Evolutionary conservation across 2,888 invertebrate genomes (phyloP).

Genomic region (Byasa hedistus): DNA sequence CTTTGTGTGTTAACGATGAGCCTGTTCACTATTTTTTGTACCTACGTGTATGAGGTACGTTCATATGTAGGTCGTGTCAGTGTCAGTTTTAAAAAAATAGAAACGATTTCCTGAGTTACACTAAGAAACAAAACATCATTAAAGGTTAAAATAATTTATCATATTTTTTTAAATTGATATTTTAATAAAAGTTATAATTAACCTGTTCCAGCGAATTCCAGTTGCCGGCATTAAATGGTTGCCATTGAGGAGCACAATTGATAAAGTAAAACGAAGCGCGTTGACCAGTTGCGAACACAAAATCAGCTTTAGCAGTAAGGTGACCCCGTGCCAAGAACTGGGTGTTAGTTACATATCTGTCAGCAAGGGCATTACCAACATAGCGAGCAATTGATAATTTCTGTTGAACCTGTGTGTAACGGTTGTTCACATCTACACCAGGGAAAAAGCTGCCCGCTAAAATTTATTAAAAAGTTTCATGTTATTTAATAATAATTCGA

Average conservation of each 20-base stretch:
- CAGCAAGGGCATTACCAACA: constrained; percentile 57
- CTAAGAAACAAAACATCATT: too few relatives aligned
- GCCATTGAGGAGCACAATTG: constrained; percentile 82
- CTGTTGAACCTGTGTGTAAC: constrained; percentile 63
- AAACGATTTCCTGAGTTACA: too few relatives aligned
- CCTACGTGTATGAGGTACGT: too few relatives aligned
- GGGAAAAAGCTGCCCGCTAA: constrained; percentile 74
- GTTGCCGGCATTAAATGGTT: constrained; percentile 73
- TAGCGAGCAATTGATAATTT: constrained; percentile 50
- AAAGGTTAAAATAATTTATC: too few relatives aligned
- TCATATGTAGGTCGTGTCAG: too few relatives aligned
- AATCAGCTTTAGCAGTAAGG: constrained; percentile 76
- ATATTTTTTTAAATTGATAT: too few relatives aligned
- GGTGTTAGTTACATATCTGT: constrained; percentile 66
- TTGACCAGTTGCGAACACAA: constrained; percentile 74
- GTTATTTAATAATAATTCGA: neutral
- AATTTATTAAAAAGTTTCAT: constrained; percentile 26
- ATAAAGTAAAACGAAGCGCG: constrained; percentile 78
- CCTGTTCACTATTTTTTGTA: too few relatives aligned
- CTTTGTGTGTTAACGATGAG: too few relatives aligned
- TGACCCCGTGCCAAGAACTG: constrained; percentile 80
- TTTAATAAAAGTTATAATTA: neutral
- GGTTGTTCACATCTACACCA: constrained; percentile 59
- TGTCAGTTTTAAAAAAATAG: too few relatives aligned
- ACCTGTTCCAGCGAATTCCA: constrained; percentile 66